Conservation (phyloP, 2,797 vertebrate species). For the Sylvilagus floridanus region DNA sequence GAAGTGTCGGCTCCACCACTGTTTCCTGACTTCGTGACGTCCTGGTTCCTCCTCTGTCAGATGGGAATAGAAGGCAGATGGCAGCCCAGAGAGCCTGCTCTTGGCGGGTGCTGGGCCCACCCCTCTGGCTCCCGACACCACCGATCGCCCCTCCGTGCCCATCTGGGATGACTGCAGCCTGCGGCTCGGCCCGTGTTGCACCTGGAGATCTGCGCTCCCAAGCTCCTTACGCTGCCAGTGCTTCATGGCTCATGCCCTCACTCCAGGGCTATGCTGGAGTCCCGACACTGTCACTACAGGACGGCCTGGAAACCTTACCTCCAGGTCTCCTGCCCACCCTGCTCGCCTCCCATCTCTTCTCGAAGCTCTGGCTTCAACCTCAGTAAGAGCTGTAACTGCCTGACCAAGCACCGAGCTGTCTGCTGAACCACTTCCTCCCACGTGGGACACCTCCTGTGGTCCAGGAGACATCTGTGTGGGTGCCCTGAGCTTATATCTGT, state of each 20-base stretch:
- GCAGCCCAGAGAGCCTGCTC: not conserved
- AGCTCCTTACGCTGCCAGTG: not conserved
- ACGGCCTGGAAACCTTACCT: not conserved
- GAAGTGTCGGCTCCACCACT: not conserved
- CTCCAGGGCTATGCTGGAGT: not conserved
- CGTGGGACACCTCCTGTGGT: too few relatives aligned
- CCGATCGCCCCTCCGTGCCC: fast-evolving
- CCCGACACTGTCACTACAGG: not conserved
- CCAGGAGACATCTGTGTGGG: not conserved
- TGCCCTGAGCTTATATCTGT: not conserved
- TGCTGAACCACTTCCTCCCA: not conserved
- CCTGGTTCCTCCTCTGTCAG: not conserved
- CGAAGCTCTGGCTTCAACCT: not conserved
- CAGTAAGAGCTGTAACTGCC: too few relatives aligned
- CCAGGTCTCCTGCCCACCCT: not conserved
- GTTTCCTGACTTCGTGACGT: not conserved
- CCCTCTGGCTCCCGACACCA: fast-evolving
- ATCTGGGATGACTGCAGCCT: not conserved
- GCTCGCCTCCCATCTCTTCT: not conserved
- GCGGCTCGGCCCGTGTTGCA: not conserved
- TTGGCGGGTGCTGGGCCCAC: not conserved
- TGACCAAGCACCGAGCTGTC: not conserved
- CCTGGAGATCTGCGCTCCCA: not conserved
- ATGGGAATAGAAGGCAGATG: not conserved
- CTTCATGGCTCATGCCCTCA: not conserved